Percentiles rank a stretch among this genome's conserved stretches.
Conservation (phyloP, 64 coral and sea anemone genomes). For the Pocillopora damicornis region DNA sequence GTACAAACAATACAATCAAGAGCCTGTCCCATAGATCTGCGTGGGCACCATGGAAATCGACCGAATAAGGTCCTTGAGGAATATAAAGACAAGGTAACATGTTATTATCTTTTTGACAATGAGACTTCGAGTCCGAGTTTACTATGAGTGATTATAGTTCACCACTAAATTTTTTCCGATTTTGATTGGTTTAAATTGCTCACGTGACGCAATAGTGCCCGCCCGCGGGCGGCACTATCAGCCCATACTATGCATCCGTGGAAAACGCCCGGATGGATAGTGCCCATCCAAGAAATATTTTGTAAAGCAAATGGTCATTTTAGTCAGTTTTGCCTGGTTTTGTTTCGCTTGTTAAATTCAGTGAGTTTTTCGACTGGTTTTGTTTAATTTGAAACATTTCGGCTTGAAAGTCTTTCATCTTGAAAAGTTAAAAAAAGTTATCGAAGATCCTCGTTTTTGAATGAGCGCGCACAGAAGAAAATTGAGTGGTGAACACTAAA, state of each 20-base stretch:
- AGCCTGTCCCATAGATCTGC: not conserved
- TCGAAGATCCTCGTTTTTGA: no score
- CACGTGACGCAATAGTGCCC: not conserved
- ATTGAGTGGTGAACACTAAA: no score
- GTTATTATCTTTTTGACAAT: not conserved
- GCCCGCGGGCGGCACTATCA: not conserved
- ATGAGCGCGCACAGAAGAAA: no score
- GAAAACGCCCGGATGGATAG: slow-evolving; percentile 9
- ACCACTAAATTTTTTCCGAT: no score
- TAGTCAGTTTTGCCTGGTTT: no score
- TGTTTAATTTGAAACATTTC: not conserved
- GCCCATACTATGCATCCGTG: not conserved
- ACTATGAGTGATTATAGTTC: no score
- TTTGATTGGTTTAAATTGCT: slow-evolving; percentile 8
- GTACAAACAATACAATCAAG: not conserved
- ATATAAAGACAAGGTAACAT: not conserved
- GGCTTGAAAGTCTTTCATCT: not conserved
- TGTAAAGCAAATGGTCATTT: not conserved
- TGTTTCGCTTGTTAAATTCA: not conserved
- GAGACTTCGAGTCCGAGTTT: no score
- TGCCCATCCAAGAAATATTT: not conserved
- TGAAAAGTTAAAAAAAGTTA: not conserved
- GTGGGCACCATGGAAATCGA: not conserved
- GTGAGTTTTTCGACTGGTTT: not conserved
- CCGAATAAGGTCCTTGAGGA: not conserved